A percentile compares a stretch with the other conserved stretches of the same genome.
Conservation (phyloP, 2,888 invertebrate species). For the Tiliacea citrago region DNA sequence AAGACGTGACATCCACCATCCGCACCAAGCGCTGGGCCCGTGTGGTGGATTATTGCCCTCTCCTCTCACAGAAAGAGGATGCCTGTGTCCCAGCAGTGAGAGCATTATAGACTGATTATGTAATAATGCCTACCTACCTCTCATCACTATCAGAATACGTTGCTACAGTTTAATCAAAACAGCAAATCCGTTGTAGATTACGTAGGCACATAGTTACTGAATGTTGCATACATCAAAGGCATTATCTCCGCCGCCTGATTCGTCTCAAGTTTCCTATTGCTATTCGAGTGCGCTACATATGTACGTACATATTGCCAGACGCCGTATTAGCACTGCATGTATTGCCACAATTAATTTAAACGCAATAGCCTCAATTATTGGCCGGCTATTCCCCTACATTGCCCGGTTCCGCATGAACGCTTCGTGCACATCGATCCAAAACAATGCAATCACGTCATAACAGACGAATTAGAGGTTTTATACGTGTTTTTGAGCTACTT, state of each 20-base stretch:
- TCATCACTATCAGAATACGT: slow-evolving; percentile 29
- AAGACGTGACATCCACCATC: too few species aligned
- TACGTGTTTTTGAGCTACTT: slow-evolving; percentile 59
- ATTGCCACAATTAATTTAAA: slow-evolving; percentile 88
- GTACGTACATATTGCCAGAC: slow-evolving; percentile 73
- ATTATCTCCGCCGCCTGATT: slow-evolving; percentile 81
- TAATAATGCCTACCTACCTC: neutral
- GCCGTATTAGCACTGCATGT: slow-evolving; percentile 81
- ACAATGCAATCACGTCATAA: slow-evolving; percentile 72
- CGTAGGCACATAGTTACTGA: slow-evolving; percentile 63
- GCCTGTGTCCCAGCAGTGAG: too few species aligned
- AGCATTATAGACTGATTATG: too few species aligned
- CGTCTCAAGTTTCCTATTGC: slow-evolving; percentile 84
- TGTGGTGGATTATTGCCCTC: too few species aligned
- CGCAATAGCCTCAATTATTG: slow-evolving; percentile 87
- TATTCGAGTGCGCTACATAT: slow-evolving; percentile 79
- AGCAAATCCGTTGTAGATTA: slow-evolving; percentile 64
- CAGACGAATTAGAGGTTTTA: slow-evolving; percentile 68
- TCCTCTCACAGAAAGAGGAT: too few species aligned
- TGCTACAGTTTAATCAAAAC: slow-evolving; percentile 56
- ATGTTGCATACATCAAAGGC: slow-evolving; percentile 83
- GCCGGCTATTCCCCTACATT: slow-evolving; percentile 78
- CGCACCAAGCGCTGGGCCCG: too few species aligned
- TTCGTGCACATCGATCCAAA: slow-evolving; percentile 66
- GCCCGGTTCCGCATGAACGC: slow-evolving; percentile 73